phyloP scores from a whole-genome alignment of 2,888 invertebrate genomes.

The Leptinotarsa tumamoca region DNA sequence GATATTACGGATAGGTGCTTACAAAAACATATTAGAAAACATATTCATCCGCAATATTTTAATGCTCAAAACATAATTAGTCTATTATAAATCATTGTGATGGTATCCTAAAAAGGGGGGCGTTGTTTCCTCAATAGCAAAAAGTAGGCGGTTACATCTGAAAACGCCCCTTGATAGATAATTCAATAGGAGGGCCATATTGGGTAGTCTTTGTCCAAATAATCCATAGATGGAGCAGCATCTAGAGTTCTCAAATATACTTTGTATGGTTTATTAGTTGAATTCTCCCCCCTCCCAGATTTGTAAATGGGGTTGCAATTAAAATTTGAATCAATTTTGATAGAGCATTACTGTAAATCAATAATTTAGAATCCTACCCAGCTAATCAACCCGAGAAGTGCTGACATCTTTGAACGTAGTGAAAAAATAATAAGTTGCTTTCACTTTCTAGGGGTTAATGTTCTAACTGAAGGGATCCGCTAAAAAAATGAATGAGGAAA shows the following conservation, averaged over 20 bases:
- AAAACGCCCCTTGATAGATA: neutral
- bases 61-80: slow-evolving; percentile 6
- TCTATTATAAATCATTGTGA: slow-evolving; percentile 13
- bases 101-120: slow-evolving; percentile 2
- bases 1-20: too few relatives aligned
- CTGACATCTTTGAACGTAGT: neutral
- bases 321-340: neutral
- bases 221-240: neutral
- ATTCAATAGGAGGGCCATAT: slow-evolving; percentile 22
- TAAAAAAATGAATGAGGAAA: neutral
- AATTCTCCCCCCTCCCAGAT: neutral
- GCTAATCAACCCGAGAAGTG: neutral
- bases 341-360: neutral
- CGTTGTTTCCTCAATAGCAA: neutral
- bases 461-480: neutral
- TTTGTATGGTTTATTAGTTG: neutral
- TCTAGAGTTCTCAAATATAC: neutral
- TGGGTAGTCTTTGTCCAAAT: slow-evolving; percentile 6
- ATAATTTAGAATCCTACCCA: neutral
- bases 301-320: neutral
- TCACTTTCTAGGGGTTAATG: slow-evolving; percentile 18
- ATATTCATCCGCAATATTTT: neutral
- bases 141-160: neutral
- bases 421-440: neutral
- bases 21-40: neutral